Percentiles rank a stretch among this genome's conserved stretches.
Conservation (phyloP, 2,797 vertebrate genomes). For the Macropodus opercularis region DNA sequence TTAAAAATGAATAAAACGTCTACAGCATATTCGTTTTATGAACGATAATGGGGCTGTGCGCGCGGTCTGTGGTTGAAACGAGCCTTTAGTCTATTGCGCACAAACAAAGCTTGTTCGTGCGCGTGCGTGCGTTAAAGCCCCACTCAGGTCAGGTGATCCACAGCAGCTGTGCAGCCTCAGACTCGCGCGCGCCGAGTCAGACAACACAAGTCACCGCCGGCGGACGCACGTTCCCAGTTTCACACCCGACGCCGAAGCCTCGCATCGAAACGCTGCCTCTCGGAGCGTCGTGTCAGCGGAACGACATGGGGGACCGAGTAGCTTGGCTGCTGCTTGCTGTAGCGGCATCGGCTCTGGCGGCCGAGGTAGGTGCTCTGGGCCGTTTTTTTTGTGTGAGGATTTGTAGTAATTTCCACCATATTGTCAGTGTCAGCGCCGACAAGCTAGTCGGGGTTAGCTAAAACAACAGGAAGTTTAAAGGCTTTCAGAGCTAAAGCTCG, state of each 20-base stretch:
- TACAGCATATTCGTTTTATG: too few relatives aligned
- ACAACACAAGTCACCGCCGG: constrained; percentile 68
- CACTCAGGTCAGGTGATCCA: constrained; percentile 78
- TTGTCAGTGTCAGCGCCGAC: constrained; percentile 42
- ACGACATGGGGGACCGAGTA: constrained; percentile 75
- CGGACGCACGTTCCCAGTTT: constrained; percentile 20
- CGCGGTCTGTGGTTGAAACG: not conserved
- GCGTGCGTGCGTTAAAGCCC: constrained; percentile 28
- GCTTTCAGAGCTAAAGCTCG: constrained; percentile 6
- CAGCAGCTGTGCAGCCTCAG: constrained; percentile 77
- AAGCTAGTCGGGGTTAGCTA: constrained; percentile 12
- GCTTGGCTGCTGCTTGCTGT: constrained; percentile 72
- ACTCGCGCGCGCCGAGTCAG: constrained; percentile 70
- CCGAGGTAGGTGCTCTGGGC: constrained; percentile 75
- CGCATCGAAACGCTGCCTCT: constrained; percentile 31
- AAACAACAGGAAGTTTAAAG: constrained; percentile 27
- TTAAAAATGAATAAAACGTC: not conserved
- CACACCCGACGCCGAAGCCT: constrained; percentile 21
- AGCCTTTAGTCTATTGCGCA: not conserved
- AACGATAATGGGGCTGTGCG: not conserved
- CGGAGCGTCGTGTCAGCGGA: constrained; percentile 41
- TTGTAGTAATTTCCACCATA: constrained; percentile 43
- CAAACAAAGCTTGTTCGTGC: not conserved
- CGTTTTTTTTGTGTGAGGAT: constrained; percentile 13
- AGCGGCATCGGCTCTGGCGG: constrained; percentile 66